Percentiles rank a stretch among this genome's conserved stretches.
Conservation (phyloP, 1,140 invertebrate genomes). For the Musca vetustissima region DNA sequence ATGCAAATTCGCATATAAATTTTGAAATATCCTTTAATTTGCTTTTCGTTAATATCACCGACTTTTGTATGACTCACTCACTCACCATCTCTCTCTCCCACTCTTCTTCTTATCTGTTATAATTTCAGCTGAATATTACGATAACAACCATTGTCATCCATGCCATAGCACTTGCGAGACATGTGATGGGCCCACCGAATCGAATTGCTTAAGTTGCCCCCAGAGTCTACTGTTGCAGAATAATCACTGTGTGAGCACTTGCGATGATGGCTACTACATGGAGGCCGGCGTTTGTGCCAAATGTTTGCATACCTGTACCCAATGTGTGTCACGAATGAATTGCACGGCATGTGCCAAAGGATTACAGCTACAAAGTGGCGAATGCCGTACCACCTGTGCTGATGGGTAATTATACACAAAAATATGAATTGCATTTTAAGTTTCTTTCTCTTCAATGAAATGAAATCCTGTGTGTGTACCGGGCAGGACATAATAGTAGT, state of each 20-base stretch:
- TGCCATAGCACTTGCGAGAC: constrained; percentile 73
- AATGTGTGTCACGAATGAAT: constrained; percentile 73
- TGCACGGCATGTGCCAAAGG: constrained; percentile 75
- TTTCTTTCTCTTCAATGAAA: too few relatives aligned
- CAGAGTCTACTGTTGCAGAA: constrained; percentile 68
- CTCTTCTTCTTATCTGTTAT: neutral
- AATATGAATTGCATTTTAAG: neutral
- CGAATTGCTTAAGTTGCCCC: constrained; percentile 70
- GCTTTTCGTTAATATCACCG: neutral
- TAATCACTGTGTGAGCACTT: constrained; percentile 69
- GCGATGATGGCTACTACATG: constrained; percentile 71
- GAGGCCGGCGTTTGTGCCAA: constrained; percentile 70
- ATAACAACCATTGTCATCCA: constrained; percentile 66
- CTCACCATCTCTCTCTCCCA: neutral
- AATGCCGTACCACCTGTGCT: constrained; percentile 75
- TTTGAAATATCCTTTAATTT: neutral
- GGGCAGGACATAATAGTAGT: neutral
- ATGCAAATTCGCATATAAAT: neutral
- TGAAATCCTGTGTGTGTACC: too few relatives aligned
- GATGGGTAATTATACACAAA: constrained; percentile 57
- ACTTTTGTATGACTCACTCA: too few relatives aligned
- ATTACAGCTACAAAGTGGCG: constrained; percentile 74
- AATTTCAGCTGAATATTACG: constrained; percentile 68
- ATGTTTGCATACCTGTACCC: constrained; percentile 75
- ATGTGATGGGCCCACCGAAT: constrained; percentile 69